phyloP scores from a whole-genome alignment of 2,797 vertebrate species.

The Xiphorhynchus erythropygius region DNA sequence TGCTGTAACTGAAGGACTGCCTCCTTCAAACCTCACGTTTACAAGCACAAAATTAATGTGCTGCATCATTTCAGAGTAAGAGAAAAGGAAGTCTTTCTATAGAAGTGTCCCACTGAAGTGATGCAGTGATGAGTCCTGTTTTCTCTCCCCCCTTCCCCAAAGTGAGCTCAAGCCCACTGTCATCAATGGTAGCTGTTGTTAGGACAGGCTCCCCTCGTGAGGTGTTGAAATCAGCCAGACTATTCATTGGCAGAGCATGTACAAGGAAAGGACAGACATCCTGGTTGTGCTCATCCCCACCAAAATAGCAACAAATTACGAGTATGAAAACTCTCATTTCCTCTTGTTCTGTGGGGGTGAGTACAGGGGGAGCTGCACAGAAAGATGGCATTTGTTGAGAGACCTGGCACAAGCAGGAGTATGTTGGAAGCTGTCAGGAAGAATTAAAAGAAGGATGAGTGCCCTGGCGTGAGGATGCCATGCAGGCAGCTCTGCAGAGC shows the following conservation, averaged over 20 bases:
- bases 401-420: background rate
- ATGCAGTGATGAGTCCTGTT: background rate
- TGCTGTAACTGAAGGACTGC: background rate
- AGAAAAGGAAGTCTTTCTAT: fast-evolving
- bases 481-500: background rate
- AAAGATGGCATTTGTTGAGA: background rate
- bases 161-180: background rate
- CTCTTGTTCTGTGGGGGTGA: background rate
- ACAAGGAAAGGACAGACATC: background rate
- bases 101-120: background rate
- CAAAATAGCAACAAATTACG: background rate
- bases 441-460: conserved; percentile 1
- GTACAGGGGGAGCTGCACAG: background rate
- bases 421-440: background rate
- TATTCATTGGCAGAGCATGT: background rate
- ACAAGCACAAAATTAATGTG: background rate
- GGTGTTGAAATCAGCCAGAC: background rate
- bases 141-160: background rate
- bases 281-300: background rate
- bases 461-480: background rate
- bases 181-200: background rate
- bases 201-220: background rate
- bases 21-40: background rate
- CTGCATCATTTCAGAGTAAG: background rate
- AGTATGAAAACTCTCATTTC: background rate